Conservation (phyloP, 2,113 vertebrate species). For the Malurus melanocephalus region DNA sequence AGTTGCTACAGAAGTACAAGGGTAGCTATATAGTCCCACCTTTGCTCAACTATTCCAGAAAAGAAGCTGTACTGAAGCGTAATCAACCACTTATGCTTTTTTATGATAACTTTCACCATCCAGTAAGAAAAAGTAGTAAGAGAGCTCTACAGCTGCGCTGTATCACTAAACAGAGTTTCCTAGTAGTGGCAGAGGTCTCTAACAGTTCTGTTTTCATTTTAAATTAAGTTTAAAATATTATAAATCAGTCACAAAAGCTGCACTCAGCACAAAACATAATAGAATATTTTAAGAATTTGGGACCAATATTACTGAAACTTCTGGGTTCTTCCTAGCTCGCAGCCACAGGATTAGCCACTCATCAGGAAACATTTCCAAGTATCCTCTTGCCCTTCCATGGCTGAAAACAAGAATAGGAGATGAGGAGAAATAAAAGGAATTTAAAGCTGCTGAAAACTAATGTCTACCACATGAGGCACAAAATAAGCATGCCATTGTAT, state of each 20-base stretch:
- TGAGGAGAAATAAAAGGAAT: slow-evolving; percentile 48
- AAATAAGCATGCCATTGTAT: slow-evolving; percentile 56
- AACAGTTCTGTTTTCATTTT: not conserved
- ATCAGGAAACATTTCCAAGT: slow-evolving; percentile 37
- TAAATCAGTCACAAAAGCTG: not conserved
- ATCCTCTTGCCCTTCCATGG: slow-evolving; percentile 39
- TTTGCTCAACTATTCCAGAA: not conserved
- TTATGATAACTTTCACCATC: not conserved
- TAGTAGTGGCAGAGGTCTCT: not conserved
- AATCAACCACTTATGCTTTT: not conserved
- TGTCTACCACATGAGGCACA: slow-evolving; percentile 58
- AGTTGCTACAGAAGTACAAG: not conserved
- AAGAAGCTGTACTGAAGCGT: not conserved
- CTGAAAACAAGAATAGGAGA: slow-evolving; percentile 52
- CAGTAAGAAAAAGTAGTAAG: not conserved
- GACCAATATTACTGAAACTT: slow-evolving; percentile 6
- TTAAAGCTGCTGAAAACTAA: slow-evolving; percentile 58
- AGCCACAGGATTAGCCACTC: slow-evolving; percentile 29
- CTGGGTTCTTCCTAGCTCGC: not conserved
- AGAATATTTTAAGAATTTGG: slow-evolving; percentile 1
- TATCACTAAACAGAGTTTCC: not conserved
- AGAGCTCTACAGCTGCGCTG: not conserved
- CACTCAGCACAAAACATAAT: slow-evolving; percentile 13
- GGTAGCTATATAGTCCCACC: accelerated
- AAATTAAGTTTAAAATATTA: slow-evolving; percentile 28